Conservation (phyloP, 2,797 vertebrate species). For the Myiotriccus ornatus region DNA sequence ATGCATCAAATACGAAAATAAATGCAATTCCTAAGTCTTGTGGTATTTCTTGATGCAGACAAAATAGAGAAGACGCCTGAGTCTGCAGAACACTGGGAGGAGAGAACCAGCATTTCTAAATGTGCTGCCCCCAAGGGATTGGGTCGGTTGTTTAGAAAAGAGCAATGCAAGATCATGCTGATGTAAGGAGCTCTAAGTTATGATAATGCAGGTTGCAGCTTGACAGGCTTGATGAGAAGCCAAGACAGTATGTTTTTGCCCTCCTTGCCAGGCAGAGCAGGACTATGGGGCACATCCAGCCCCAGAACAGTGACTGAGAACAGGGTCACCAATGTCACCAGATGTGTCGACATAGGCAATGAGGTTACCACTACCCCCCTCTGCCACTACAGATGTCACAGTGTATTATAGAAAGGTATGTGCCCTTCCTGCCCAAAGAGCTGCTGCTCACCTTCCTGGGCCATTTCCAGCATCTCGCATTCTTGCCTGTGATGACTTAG, state of each 20-base stretch:
- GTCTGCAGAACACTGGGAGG: neutral
- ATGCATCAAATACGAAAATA: constrained; percentile 17
- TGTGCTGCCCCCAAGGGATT: neutral
- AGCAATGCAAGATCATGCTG: constrained; percentile 17
- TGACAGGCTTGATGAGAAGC: neutral
- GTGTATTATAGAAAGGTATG: rapidly evolving
- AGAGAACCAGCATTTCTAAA: constrained; percentile 34
- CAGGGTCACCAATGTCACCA: neutral
- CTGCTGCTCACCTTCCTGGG: neutral
- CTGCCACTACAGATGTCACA: neutral
- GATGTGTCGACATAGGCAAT: rapidly evolving
- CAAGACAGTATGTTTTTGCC: neutral
- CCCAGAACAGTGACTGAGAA: neutral
- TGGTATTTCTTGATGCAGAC: neutral
- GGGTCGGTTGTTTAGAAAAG: constrained; percentile 25
- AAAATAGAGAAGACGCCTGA: neutral
- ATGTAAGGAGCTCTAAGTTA: constrained; percentile 20
- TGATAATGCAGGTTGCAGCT: neutral
- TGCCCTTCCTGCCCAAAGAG: neutral
- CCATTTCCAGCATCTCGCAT: neutral
- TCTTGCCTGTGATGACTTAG: neutral
- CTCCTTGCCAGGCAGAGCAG: neutral
- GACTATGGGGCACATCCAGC: neutral
- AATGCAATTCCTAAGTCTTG: neutral
- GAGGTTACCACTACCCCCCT: neutral